Base-by-base conservation (phyloP, 1,140 invertebrate genomes). In the Archivesica marissinica region DNA sequence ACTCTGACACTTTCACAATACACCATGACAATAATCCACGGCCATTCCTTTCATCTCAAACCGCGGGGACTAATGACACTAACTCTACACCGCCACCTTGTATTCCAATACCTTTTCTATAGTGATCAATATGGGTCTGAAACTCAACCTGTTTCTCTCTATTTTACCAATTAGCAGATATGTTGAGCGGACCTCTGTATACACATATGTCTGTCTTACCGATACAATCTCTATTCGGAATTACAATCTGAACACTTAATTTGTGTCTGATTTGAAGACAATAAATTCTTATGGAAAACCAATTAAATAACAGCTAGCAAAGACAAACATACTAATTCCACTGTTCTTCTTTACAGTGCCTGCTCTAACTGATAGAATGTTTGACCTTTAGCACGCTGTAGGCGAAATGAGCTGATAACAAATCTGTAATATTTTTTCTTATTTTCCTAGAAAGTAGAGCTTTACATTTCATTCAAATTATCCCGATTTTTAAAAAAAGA, bases 1-100 rank as follows among this genome's bases (percentile, higher is more conserved):
- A 72, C 28, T 41, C 50, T 72, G 68, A 72, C 68, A 72, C 68
- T 33, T 20, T 41, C 11, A 70, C 66, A 70, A 70, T 47, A 47
- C 41, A 9, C 30, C 17, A 44, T 47, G 41, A 72, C 68, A 50
- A 72, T 50, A 50, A 44, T 72, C 68, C 41, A 50, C 28, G 0
- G 68, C 50, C 25, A 72, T 23, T 23, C 38, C 23, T 44, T 70
- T 70, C 38, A 44, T 25, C 41, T 70, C 38, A 70, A 64, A 70
- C 66, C 66, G 47, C 66, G 25, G 41, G 66, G 41, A 39, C 66
- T 70, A 70, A 70, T 70, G 66, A 70, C 66, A 70, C 66, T 70
- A 17, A 70, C 41, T 70, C 33, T 70, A 70, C 38, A 4, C 23
- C 41, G 66, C 38, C 11, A 35, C 25, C 66, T 64, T 15, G 30